These are phyloP conservation scores for Halcyon leucocephala DNA, from an alignment of 2,797 vertebrate species.

Conservation along the genomic window DNA sequence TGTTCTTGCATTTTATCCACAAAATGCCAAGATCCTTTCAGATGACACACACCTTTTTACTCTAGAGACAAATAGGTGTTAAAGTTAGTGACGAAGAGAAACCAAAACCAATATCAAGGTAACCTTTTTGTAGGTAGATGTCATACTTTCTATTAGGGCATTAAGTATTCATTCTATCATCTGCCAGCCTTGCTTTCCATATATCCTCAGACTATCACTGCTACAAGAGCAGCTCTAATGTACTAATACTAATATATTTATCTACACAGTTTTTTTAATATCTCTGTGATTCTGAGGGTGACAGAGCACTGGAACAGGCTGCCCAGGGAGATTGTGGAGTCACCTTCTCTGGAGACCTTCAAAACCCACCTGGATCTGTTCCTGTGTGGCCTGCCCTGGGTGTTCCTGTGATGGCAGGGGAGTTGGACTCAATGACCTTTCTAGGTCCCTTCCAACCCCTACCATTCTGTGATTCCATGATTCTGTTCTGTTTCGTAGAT, in stretches of 20 bases:
- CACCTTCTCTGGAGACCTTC: no score
- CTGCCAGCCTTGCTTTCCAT: neutral
- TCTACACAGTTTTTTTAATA: neutral
- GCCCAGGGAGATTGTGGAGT: no score
- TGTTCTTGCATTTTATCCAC: neutral
- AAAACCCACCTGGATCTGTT: no score
- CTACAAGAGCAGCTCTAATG: neutral
- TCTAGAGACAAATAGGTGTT: neutral
- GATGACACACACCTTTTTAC: neutral
- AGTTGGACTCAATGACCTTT: no score
- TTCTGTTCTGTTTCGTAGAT: neutral
- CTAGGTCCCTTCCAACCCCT: no score
- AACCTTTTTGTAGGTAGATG: neutral
- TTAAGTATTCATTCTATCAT: neutral
- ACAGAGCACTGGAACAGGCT: no score
- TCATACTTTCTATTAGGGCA: neutral
- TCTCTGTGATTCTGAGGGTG: neutral
- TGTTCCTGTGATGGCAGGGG: no score
- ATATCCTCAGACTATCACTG: neutral
- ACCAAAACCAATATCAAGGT: neutral
- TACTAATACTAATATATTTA: neutral
- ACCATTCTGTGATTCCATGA: no score
- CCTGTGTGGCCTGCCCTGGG: no score
- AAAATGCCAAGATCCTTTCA: constrained; percentile 9
- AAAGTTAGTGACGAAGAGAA: neutral